Percentiles rank a stretch among this genome's conserved stretches.
These are phyloP conservation scores for Enhydra lutris DNA, from an alignment of 2,113 vertebrate genomes.

Conservation along the genomic window DNA sequence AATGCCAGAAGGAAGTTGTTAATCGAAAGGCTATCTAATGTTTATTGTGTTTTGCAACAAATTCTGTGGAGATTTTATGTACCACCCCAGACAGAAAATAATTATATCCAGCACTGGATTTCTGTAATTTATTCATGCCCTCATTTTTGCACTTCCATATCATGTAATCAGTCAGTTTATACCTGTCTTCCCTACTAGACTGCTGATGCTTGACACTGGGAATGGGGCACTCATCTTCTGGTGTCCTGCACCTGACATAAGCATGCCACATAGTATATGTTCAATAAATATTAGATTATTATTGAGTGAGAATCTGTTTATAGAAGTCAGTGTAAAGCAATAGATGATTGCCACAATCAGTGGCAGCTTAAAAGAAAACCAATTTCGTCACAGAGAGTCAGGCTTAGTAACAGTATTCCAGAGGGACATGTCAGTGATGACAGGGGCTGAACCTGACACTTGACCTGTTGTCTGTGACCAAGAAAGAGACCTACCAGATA, in stretches of 20 bases:
- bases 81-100: constrained; percentile 31
- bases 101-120: constrained; percentile 34
- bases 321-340: not conserved
- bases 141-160: not conserved
- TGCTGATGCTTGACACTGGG: not conserved
- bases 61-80: constrained; percentile 52
- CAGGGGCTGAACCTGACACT: not conserved
- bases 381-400: not conserved
- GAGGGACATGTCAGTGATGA: not conserved
- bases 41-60: constrained; percentile 60
- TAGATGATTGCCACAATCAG: not conserved
- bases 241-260: not conserved
- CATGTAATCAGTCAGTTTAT: not conserved
- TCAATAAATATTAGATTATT: not conserved
- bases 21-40: constrained; percentile 56
- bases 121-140: not conserved
- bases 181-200: not conserved
- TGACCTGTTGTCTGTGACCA: not conserved
- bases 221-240: not conserved
- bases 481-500: not conserved
- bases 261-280: not conserved
- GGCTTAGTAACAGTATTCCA: not conserved
- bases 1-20: constrained; percentile 51
- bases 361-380: constrained; percentile 4
- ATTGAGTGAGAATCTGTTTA: not conserved